Base-by-base conservation (phyloP, 2,888 invertebrate species). In the Microchrysa polita region DNA sequence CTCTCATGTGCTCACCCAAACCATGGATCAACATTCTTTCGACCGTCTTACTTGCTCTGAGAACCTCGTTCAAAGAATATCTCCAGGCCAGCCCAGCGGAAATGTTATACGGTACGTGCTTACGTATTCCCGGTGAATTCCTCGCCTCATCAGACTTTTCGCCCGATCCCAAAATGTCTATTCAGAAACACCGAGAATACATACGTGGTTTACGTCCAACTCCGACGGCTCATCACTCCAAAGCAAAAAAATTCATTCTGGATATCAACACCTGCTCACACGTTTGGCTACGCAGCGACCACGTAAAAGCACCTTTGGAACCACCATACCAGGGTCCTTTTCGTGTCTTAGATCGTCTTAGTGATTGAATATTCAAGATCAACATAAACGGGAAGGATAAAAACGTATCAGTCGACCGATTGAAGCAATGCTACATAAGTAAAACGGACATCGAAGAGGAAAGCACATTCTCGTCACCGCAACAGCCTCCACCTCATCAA, bases 241-340 rank as follows among this genome's bases (percentile, higher is more conserved):
- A 72, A 48, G 7, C 34, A 12, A 42, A 34, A 61, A n/a, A 44
- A n/a, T 61, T 73, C 40, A 48, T 63, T 4, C 34, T 61, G 0
- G 63, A 63, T n/a, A 18, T 73, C 10, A 34, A 63, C 53, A 63
- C 27, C 18, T 61, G 34, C 16, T 53, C 63, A 18, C 48, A 61
- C 18, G 48, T 27, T 2, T 52, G n/a, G 10, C 14, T 72, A 27
- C 23, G 59, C 48, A 23, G 40, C 1, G 72, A 72, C 44, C 1
- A 48, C 9, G 60, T 59, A 1, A 59, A 72, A 60, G 23, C 27
- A 2, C 63, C 61, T n/a, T 34, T 73, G 20, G 73, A 61, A 27
- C 61, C 61, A 60, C 60, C 72, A 20, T 72, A 72, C 23, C 27
- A 34, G 27, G 27, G 27, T 34, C 27, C 27, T 34, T 34, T 34